A percentile compares a stretch with the other conserved stretches of the same genome.
These are phyloP conservation scores for Trichosurus vulpecula DNA, from an alignment of 2,797 vertebrate genomes.

Conservation along the genomic window DNA sequence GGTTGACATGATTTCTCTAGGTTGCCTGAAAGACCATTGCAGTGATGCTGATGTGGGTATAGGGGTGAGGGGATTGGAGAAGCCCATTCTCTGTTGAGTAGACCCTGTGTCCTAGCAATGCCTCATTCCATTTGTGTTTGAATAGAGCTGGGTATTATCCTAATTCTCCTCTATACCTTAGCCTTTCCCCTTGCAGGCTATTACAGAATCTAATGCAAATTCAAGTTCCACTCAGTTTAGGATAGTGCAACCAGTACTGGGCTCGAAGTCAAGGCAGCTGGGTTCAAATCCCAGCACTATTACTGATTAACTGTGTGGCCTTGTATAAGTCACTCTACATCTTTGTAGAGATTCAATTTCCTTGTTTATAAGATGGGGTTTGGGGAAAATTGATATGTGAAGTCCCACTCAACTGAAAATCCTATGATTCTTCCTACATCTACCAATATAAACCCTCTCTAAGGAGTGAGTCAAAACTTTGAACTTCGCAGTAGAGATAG, in stretches of 20 bases:
- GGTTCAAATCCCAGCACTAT: not conserved
- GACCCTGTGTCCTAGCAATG: not conserved
- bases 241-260: not conserved
- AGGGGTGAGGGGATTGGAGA: not conserved
- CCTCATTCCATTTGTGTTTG: not conserved
- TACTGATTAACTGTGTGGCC: not conserved
- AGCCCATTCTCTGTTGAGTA: not conserved
- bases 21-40: not conserved
- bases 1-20: not conserved
- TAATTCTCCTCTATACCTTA: not conserved
- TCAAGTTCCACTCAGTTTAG: not conserved
- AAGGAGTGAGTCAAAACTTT: not conserved
- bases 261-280: not conserved
- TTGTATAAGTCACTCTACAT: not conserved
- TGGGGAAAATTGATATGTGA: not conserved
- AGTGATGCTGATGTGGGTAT: not conserved
- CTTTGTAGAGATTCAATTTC: not conserved
- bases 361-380: not conserved
- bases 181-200: not conserved
- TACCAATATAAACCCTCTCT: not conserved
- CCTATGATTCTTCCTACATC: not conserved
- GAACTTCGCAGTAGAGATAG: not conserved
- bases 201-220: conserved; percentile 20
- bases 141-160: not conserved
- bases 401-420: not conserved